Percentiles rank a stretch among this genome's conserved stretches.
These are phyloP conservation scores for Geophilus truncorum DNA, from an alignment of 2,888 invertebrate species.

Conservation along the genomic window DNA sequence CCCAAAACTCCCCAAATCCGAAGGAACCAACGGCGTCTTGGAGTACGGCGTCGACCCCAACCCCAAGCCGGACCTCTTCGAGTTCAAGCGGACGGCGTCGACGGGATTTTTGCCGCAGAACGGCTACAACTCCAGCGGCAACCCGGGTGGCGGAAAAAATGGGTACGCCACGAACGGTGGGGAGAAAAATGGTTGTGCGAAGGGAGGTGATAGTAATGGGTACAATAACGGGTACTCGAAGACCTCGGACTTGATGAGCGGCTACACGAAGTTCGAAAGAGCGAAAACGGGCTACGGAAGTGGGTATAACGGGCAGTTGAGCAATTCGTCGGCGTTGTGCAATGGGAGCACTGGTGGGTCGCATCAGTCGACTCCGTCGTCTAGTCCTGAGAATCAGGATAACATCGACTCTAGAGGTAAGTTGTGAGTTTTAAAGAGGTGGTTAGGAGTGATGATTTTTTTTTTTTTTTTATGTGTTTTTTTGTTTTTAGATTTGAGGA, in stretches of 20 bases:
- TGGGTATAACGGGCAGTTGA: neutral
- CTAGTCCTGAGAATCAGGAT: conserved; percentile 22
- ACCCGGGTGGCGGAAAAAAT: neutral
- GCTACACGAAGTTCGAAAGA: neutral
- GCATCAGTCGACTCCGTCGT: conserved; percentile 17
- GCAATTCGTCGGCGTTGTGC: conserved; percentile 1
- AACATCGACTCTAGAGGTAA: conserved; percentile 10
- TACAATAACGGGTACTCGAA: neutral
- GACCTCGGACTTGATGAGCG: neutral
- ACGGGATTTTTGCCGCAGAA: neutral
- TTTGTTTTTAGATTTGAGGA: neutral
- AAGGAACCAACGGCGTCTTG: neutral
- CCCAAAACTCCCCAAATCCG: neutral
- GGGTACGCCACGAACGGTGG: neutral
- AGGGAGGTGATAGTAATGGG: neutral
- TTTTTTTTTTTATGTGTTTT: neutral
- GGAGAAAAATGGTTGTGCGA: neutral
- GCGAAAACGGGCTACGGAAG: neutral
- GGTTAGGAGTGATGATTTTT: neutral
- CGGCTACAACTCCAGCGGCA: neutral
- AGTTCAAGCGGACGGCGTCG: neutral
- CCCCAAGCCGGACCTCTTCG: neutral
- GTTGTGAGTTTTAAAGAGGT: neutral
- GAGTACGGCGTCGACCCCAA: neutral
- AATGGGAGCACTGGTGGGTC: conserved; percentile 25